Evolutionary conservation across 2,888 invertebrate species (phyloP).

Genomic region (Antitype chi): DNA sequence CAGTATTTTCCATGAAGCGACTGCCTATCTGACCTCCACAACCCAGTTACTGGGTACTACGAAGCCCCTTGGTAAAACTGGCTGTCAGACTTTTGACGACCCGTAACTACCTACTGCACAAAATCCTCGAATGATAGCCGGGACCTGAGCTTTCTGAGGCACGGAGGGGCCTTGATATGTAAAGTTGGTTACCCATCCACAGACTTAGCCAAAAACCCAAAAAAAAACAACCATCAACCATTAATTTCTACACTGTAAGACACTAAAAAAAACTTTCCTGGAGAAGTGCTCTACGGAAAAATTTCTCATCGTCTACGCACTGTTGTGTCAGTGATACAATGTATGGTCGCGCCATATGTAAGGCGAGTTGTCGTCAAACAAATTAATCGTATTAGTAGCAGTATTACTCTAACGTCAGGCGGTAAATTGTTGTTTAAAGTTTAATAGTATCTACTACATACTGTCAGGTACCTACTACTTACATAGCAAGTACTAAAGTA

Average conservation of each 20-base stretch:
- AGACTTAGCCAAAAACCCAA: too few relatives aligned
- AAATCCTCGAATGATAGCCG: too few relatives aligned
- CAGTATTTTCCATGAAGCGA: too few relatives aligned
- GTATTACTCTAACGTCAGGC: slow-evolving; percentile 8
- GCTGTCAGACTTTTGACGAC: too few relatives aligned
- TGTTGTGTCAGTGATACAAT: background rate
- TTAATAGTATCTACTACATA: slow-evolving; percentile 31
- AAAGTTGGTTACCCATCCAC: too few relatives aligned
- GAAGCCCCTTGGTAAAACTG: too few relatives aligned
- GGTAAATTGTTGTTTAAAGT: slow-evolving; percentile 34
- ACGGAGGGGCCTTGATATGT: too few relatives aligned
- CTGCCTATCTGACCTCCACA: too few relatives aligned
- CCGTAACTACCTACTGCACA: too few relatives aligned
- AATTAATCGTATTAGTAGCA: slow-evolving; percentile 25
- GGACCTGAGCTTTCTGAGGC: too few relatives aligned
- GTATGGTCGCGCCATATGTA: background rate
- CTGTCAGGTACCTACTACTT: slow-evolving; percentile 11
- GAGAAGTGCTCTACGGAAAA: background rate
- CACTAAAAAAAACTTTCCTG: background rate
- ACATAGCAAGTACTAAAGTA: slow-evolving; percentile 12
- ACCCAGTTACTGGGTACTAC: too few relatives aligned
- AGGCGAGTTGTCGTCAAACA: slow-evolving; percentile 21
- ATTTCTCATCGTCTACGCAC: background rate
- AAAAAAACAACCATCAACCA: too few relatives aligned
- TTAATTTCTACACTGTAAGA: background rate